A percentile compares a stretch with the other conserved stretches of the same genome.
phyloP scores from a whole-genome alignment of 2,113 vertebrate species.

The Proteles cristata region DNA sequence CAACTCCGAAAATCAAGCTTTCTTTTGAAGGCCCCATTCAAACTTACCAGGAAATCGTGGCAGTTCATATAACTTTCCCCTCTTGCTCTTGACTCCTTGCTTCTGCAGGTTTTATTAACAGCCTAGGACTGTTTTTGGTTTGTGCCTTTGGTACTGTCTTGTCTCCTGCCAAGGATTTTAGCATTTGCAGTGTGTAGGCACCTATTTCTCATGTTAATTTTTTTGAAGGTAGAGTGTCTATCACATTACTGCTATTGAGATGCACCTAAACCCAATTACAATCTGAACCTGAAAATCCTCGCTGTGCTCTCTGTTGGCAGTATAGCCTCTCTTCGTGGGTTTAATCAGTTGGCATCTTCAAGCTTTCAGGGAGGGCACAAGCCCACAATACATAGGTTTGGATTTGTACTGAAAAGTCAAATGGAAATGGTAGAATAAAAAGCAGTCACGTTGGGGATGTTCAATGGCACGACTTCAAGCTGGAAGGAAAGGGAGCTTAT shows the following conservation, averaged over 20 bases:
- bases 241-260: conserved; percentile 1
- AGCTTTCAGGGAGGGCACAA: background rate
- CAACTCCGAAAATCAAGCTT: background rate
- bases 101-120: conserved; percentile 1
- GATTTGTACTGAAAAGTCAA: background rate
- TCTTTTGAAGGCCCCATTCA: background rate
- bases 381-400: background rate
- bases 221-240: background rate
- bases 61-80: background rate
- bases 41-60: background rate
- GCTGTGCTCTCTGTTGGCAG: background rate
- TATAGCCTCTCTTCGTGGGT: background rate
- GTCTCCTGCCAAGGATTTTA: conserved; percentile 42
- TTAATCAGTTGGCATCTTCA: background rate
- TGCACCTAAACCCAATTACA: background rate
- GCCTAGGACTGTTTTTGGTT: background rate
- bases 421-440: background rate
- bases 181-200: background rate
- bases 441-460: background rate
- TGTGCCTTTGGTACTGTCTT: conserved; percentile 22
- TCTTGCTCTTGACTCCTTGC: background rate
- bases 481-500: background rate
- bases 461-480: background rate
- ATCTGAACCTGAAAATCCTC: background rate
- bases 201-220: background rate